Base-by-base conservation (phyloP, 2,888 invertebrate species). In the Hemistola chrysoprasaria region DNA sequence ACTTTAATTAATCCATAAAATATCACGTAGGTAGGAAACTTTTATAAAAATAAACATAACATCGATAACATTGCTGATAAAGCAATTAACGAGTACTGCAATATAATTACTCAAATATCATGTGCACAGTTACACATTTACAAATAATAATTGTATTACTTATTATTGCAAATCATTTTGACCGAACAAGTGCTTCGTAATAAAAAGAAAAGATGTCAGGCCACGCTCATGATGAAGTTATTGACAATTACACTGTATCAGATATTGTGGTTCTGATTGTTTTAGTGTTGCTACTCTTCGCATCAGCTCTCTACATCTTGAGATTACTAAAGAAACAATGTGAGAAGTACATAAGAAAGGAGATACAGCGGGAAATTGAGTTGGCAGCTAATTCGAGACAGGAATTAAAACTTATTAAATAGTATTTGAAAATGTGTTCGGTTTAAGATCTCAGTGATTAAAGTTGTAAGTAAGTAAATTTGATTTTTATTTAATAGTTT, bases 211-310 rank as follows among this genome's bases (percentile, higher is more conserved):
- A 43, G 8, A 41, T 53, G 49, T 34, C 36, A 48, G 65, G 73
- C 11, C 77, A 79, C 48, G 71, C 74, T 8, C 66, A 77, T 39
- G 53, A 62, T 21, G 76, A 81, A 59, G 56, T 73, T 2, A 69
- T 71, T 53, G 72, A 72, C 7, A 50, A 40, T 16, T 37, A 73
- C 7, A 54, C 70, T 6, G 35, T 59, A 10, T 54, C 60, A 8
- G 79, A 82, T 28, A 51, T 67, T 5, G 39, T 74, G 6, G 54
- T 73, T 5, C 8, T 75, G 24, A 37, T 63, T 0, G 40, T 63
- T 8, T 26, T 65, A 6, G 43, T 59, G 9, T 16, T 69, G 8
- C 22, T 75, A n/a, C 41, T 79, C 6, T 55, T 71, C 9, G 11
- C 42, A 2, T 40, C 55, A 5, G 56, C 54, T 1, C 50, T 65